Evolutionary conservation across 2,797 vertebrate species (phyloP), one percentile per base, ranked within the genome.

Genomic region (Oophaga sylvatica): DNA sequence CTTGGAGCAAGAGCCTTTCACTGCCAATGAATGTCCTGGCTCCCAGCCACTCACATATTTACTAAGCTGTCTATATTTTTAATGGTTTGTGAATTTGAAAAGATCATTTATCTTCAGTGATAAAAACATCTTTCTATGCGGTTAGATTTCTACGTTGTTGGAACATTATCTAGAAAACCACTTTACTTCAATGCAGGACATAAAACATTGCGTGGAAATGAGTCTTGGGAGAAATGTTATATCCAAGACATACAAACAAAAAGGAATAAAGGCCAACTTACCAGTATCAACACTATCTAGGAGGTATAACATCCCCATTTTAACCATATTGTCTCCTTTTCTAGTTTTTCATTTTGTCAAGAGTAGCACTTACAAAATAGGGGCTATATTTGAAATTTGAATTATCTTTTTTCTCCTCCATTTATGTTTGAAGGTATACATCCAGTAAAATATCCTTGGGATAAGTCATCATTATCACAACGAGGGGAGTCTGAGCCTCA

Each of bases 1-100:
- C 71, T 86, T 80, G 83, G 79, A 82, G 79, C 67, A 80, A 86
- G 80, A 22, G 65, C 60, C 77, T 81, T 76, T 85, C 53, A 45
- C 87, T 87, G 87, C 67, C 87, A 88, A 80, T 26, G 79, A 77
- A 89, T 78, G n/a, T 68, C 62, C 83, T 89, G 87, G 83, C 83
- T 77, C 62, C 22, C 31, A 82, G 87, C 83, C 87, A 89, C 83
- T 59, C 29, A 77, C 78, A 86, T 89, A 85, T 82, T 88, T 88
- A 88, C 87, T 85, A 88, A 88, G 68, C 78, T 85, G 83, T 85
- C 82, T 88, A 85, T 85, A 81, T 73, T 85, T 80, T 81, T 85
- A 88, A 81, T 88, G 83, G 83, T 84, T 85, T 88, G 26, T 81
- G 78, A 81, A 81, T 85, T 35, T 80, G 68, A 81, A 85, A 88